phyloP scores from a whole-genome alignment of 1,140 invertebrate genomes.

The Hycleus phaleratus region DNA sequence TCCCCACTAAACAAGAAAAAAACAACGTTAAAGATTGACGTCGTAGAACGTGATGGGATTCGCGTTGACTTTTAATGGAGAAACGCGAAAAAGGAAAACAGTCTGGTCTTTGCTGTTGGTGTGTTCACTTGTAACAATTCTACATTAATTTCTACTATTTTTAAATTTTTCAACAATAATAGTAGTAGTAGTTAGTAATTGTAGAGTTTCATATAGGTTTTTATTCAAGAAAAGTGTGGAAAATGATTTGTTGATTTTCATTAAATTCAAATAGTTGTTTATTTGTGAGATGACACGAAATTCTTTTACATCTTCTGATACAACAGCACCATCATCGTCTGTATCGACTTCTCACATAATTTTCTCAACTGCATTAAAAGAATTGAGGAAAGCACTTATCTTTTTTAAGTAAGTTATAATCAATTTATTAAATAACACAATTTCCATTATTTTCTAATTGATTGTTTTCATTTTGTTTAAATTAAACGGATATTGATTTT shows the following conservation, averaged over 20 bases:
- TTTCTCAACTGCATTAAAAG: constrained; percentile 47
- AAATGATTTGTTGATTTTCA: not conserved
- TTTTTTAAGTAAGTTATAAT: constrained; percentile 34
- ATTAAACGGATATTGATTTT: no score
- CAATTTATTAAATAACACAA: not conserved
- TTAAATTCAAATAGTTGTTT: not conserved
- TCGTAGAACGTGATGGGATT: no score
- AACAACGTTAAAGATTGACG: no score
- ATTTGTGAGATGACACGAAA: constrained; percentile 5
- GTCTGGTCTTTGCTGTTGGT: no score
- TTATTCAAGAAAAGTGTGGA: no score
- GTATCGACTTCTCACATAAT: constrained; percentile 46
- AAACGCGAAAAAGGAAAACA: no score
- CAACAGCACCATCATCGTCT: constrained; percentile 42
- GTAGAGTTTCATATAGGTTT: not conserved
- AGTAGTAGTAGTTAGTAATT: constrained; percentile 22
- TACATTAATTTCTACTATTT: constrained; percentile 25
- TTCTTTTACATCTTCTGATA: constrained; percentile 24
- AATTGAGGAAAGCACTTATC: constrained; percentile 38
- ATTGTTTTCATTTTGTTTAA: no score
- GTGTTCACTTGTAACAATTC: not conserved
- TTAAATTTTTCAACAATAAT: not conserved
- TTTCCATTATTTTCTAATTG: no score
- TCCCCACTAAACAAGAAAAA: no score
- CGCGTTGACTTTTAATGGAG: no score